Base-by-base conservation (phyloP, 2,797 vertebrate species). In the Rachycentron canadum region DNA sequence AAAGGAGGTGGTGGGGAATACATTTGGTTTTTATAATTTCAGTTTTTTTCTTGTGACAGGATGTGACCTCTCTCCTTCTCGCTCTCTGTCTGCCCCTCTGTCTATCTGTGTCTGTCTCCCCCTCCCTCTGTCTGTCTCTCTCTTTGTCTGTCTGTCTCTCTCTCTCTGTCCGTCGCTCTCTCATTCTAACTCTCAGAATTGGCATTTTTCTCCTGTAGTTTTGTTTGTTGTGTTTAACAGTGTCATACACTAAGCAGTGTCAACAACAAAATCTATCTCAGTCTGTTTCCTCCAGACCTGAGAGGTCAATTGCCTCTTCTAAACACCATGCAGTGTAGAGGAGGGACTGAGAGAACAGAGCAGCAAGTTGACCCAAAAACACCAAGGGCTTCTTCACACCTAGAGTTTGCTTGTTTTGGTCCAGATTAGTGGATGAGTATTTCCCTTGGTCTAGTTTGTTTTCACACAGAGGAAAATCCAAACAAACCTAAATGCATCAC, bases 171-270 rank as follows among this genome's bases (percentile, higher is more conserved):
- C 13, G 3, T 38, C 38, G 11, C 2, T 41, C 14, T 41, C 2
- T 41, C 14, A 14, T 3, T 41, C 40, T 14, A 16, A 14, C 40
- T 41, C 57, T 12, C 30, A 64, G 23, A 47, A 41, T 36, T 36
- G 28, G 49, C 57, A 41, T 16, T 38, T 59, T 69, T 43, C 32
- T 55, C 17, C 17, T 36, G 28, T 32, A 45, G 43, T 59, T 55
- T 40, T 52, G 41, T 38, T 43, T 72, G 63, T 76, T n/a, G 60
- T 61, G 64, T 73, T 58, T 55, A 62, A 72, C 68, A 81, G 36
- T 68, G 23, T 69, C 23, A 40, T 79, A 90, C 85, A 85, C 73
- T 83, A 85, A 91, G 86, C 89, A 91, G 91, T 90, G 85, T 85
- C 55, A 40, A 30, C 72, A 67, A 68, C 25, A 26, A 76, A 74